Evolutionary conservation across 1,140 invertebrate species (phyloP).

Genomic region (Calycopis cecrops): DNA sequence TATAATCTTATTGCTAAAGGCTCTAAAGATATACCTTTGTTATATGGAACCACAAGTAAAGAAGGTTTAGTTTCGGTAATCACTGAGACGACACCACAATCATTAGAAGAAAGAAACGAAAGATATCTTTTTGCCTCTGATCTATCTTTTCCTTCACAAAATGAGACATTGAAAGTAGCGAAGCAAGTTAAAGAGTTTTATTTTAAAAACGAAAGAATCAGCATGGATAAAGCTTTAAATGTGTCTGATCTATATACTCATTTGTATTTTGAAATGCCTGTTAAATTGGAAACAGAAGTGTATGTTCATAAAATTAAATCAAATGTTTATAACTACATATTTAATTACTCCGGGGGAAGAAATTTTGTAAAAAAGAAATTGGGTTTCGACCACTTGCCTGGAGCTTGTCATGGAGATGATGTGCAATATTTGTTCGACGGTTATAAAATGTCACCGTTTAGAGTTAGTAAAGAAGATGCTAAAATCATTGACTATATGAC

Average conservation of each 20-base stretch:
- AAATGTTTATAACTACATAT: constrained; percentile 53
- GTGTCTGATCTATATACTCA: constrained; percentile 55
- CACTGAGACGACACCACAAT: no score
- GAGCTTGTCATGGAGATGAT: constrained; percentile 61
- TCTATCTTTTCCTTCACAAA: constrained; percentile 40
- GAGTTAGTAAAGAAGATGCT: no score
- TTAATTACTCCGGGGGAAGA: constrained; percentile 48
- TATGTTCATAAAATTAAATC: constrained; percentile 28
- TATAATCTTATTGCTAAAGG: no score
- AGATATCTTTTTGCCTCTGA: constrained; percentile 58
- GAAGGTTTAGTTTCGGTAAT: no score
- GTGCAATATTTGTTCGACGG: constrained; percentile 57
- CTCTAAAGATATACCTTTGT: no score
- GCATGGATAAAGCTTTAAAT: no score
- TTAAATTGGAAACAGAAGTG: constrained; percentile 47
- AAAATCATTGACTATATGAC: no score
- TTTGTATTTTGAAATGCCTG: constrained; percentile 53
- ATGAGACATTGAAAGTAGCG: constrained; percentile 31
- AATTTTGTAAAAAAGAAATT: constrained; percentile 45
- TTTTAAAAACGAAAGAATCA: no score
- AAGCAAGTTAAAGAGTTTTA: no score
- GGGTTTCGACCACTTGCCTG: constrained; percentile 34
- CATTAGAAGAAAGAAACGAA: no score
- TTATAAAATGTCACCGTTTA: constrained; percentile 25
- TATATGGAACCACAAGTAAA: no score